A percentile compares a stretch with the other conserved stretches of the same genome.
Conservation (phyloP, 2,113 vertebrate species). For the Pseudolaguvia tuberculata region DNA sequence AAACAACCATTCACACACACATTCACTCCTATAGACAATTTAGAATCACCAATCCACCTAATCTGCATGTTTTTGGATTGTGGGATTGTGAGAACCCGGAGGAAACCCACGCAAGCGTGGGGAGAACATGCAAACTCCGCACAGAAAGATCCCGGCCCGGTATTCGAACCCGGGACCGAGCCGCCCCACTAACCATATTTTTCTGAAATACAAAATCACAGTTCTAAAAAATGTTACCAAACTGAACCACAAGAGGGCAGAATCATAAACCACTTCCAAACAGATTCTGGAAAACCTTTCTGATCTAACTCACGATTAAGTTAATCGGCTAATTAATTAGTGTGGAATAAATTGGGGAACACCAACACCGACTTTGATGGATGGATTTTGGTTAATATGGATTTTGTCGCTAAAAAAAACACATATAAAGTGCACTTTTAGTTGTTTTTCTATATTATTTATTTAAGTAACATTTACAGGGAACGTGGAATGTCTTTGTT, state of each 20-base stretch:
- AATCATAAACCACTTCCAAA: neutral
- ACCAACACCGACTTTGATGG: too few relatives aligned
- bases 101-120: too few relatives aligned
- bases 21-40: too few relatives aligned
- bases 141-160: too few relatives aligned
- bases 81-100: too few relatives aligned
- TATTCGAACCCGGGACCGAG: too few relatives aligned
- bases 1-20: too few relatives aligned
- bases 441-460: neutral
- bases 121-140: too few relatives aligned
- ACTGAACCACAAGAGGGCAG: conserved; percentile 13
- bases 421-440: neutral
- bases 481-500: neutral
- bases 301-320: neutral
- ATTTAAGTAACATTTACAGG: neutral
- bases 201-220: too few relatives aligned
- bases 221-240: neutral
- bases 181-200: too few relatives aligned
- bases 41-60: too few relatives aligned
- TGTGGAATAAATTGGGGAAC: neutral
- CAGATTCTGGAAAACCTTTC: neutral
- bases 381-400: neutral
- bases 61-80: too few relatives aligned
- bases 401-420: neutral
- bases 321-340: neutral